phyloP scores from a whole-genome alignment of 2,113 vertebrate species.

The Pelecanus crispus region DNA sequence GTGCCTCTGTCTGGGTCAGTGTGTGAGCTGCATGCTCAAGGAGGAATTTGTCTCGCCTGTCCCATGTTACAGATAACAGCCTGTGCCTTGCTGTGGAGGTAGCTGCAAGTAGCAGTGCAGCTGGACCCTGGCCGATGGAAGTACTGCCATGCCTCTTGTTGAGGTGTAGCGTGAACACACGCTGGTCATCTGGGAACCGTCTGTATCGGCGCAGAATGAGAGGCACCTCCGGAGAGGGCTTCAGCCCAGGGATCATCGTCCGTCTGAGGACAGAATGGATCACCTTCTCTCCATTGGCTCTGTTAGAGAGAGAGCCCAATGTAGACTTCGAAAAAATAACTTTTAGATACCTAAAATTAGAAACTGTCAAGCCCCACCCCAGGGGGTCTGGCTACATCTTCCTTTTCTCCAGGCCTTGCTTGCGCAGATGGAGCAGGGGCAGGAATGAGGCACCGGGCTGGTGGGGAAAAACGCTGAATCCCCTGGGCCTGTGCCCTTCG shows the following conservation, averaged over 20 bases:
- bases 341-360: neutral
- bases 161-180: neutral
- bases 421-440: neutral
- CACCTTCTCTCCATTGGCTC: neutral
- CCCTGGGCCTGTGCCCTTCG: neutral
- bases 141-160: neutral
- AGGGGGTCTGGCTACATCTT: neutral
- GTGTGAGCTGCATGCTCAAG: neutral
- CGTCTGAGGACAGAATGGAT: neutral
- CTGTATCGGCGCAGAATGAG: neutral
- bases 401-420: neutral
- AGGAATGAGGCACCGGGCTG: neutral
- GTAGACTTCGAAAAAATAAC: neutral
- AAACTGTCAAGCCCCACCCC: neutral
- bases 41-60: neutral
- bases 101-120: neutral
- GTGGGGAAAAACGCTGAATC: neutral
- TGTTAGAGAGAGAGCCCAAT: neutral
- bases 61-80: neutral
- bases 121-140: neutral
- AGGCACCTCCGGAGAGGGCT: neutral
- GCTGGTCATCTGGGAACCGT: fast-evolving
- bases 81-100: neutral
- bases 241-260: neutral
- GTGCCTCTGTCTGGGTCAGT: neutral